These are phyloP conservation scores for Volucella bombylans DNA, from an alignment of 2,888 invertebrate species.

Conservation along the genomic window DNA sequence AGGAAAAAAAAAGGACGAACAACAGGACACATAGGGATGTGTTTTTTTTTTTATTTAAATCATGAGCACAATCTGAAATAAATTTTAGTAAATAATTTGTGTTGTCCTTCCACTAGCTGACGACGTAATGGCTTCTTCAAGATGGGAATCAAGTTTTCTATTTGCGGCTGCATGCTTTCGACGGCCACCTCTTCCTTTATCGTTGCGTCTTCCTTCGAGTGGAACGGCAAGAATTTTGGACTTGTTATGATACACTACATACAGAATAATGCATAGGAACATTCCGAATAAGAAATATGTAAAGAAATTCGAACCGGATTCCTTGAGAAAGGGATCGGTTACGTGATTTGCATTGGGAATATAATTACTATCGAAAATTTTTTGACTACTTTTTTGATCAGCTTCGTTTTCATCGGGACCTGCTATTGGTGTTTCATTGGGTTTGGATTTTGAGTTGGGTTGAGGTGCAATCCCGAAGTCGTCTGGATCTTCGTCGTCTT, in stretches of 20 bases:
- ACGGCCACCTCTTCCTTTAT: slow-evolving; percentile 77
- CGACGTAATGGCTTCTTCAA: slow-evolving; percentile 87
- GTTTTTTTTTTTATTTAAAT: slow-evolving; percentile 13
- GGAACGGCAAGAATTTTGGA: slow-evolving; percentile 87
- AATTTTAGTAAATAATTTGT: slow-evolving; percentile 75
- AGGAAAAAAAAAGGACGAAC: neutral
- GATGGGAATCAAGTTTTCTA: slow-evolving; percentile 86
- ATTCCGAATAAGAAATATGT: no score
- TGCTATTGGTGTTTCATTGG: no score
- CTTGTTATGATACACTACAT: slow-evolving; percentile 86
- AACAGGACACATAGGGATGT: slow-evolving; percentile 28
- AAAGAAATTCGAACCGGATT: no score
- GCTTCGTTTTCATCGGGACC: no score
- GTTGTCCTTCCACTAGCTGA: slow-evolving; percentile 66
- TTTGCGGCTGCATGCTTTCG: slow-evolving; percentile 86
- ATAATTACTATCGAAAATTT: no score
- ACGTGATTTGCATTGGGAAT: no score
- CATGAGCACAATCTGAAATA: slow-evolving; percentile 1
- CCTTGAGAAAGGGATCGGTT: no score
- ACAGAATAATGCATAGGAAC: slow-evolving; percentile 85
- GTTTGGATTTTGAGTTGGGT: no score
- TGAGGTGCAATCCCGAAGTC: no score
- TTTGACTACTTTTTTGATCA: no score
- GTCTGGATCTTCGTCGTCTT: no score
- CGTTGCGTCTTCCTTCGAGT: slow-evolving; percentile 84